These are phyloP conservation scores for Plagodis dolabraria DNA, from an alignment of 2,888 invertebrate species.

Conservation along the genomic window DNA sequence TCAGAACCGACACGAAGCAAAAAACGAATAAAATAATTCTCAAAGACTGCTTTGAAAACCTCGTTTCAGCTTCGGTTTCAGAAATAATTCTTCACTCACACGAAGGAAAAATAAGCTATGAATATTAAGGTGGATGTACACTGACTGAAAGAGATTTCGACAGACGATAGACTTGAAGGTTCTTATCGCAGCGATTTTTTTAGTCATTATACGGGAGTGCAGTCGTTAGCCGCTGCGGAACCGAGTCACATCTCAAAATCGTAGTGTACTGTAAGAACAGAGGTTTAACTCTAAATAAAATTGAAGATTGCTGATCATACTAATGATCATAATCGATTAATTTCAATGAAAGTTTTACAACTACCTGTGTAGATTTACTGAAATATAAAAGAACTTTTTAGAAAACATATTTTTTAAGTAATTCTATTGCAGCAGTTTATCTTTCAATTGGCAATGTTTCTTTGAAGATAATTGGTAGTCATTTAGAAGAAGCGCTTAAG, in stretches of 20 bases:
- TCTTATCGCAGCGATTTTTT: constrained; percentile 27
- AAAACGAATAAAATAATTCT: constrained; percentile 2
- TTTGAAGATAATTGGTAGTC: too few relatives aligned
- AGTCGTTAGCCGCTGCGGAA: constrained; percentile 43
- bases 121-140: constrained; percentile 23
- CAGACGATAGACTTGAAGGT: constrained; percentile 26
- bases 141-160: constrained; percentile 24
- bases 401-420: too few relatives aligned
- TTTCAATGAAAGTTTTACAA: too few relatives aligned
- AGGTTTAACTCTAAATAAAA: too few relatives aligned
- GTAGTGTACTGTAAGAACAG: not conserved
- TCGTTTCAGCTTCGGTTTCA: constrained; percentile 20
- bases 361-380: too few relatives aligned
- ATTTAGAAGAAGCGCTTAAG: too few relatives aligned
- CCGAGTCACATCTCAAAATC: constrained; percentile 13
- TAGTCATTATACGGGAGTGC: constrained; percentile 32
- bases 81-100: constrained; percentile 19
- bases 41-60: constrained; percentile 22
- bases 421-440: too few relatives aligned
- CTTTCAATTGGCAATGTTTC: too few relatives aligned
- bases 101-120: constrained; percentile 28
- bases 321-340: too few relatives aligned
- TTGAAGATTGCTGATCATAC: too few relatives aligned
- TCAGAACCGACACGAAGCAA: constrained; percentile 10
- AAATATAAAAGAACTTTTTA: too few relatives aligned